These are phyloP conservation scores for Mesorhabditis spiculigera DNA, from an alignment of 2,888 invertebrate species.

Conservation along the genomic window DNA sequence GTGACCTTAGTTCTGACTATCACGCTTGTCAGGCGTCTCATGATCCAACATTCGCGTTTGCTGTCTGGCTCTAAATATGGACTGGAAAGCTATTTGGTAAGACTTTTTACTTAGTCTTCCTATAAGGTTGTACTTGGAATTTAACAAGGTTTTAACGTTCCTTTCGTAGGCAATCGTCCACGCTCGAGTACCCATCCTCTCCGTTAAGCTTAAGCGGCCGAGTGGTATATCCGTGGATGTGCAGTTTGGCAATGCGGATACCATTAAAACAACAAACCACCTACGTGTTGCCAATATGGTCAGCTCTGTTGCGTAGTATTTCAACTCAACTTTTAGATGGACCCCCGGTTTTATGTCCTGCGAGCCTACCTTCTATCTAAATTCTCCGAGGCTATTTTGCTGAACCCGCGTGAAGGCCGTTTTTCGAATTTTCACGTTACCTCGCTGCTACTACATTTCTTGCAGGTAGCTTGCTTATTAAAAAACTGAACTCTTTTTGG, in stretches of 20 bases:
- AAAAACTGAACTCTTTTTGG: not conserved
- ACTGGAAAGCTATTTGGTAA: too few relatives aligned
- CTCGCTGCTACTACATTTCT: not conserved
- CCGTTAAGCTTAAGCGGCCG: not conserved
- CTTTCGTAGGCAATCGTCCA: too few relatives aligned
- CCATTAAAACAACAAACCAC: not conserved
- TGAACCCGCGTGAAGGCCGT: not conserved
- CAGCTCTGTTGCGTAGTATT: not conserved
- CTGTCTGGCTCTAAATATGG: too few relatives aligned
- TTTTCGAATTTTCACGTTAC: slow-evolving; percentile 6
- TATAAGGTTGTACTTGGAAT: too few relatives aligned
- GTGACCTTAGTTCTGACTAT: too few relatives aligned
- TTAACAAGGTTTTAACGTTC: too few relatives aligned
- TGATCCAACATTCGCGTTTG: too few relatives aligned
- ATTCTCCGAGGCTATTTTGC: not conserved
- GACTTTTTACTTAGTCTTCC: too few relatives aligned
- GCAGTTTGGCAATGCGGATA: not conserved
- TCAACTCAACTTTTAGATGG: not conserved
- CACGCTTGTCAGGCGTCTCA: too few relatives aligned
- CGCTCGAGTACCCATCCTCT: slow-evolving; percentile 3
- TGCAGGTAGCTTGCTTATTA: not conserved
- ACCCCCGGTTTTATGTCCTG: not conserved
- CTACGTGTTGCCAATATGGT: not conserved
- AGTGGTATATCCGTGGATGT: not conserved
- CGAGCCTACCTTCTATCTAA: not conserved